These are phyloP conservation scores for Coranthus polyacanthus DNA, from an alignment of 2,797 vertebrate genomes.

Conservation along the genomic window DNA sequence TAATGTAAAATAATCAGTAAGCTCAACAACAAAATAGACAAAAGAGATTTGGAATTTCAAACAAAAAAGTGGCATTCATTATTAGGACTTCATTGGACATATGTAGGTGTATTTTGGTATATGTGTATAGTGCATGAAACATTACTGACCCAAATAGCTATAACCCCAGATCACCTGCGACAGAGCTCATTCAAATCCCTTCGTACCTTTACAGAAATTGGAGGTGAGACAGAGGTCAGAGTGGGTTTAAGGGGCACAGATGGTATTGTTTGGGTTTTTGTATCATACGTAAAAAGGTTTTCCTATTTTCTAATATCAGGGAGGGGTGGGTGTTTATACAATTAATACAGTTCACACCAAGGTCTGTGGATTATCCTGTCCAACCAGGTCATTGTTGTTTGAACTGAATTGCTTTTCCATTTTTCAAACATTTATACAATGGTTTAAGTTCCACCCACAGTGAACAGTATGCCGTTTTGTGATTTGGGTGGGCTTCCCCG, in stretches of 20 bases:
- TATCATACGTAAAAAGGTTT: slow-evolving; percentile 17
- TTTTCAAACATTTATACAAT: neutral
- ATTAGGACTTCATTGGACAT: no score
- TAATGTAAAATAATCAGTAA: no score
- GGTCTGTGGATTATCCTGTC: slow-evolving; percentile 7
- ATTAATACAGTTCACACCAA: slow-evolving; percentile 6
- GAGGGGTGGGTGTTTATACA: slow-evolving; percentile 14
- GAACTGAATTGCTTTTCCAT: neutral
- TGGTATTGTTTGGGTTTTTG: slow-evolving; percentile 32
- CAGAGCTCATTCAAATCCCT: slow-evolving; percentile 52
- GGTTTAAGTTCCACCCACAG: neutral
- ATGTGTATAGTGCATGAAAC: no score
- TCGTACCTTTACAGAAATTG: slow-evolving; percentile 26
- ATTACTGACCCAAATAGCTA: slow-evolving; percentile 51
- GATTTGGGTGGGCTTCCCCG: no score
- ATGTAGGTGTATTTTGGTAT: no score
- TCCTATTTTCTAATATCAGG: slow-evolving; percentile 23
- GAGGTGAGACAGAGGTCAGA: slow-evolving; percentile 30
- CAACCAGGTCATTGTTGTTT: neutral
- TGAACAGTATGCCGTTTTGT: no score
- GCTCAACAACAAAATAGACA: no score
- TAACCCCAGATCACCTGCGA: slow-evolving; percentile 28
- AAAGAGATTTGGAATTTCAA: no score
- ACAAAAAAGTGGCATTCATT: no score
- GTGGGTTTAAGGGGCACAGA: slow-evolving; percentile 45